These are phyloP conservation scores for Idaea straminata DNA, from an alignment of 2,888 invertebrate species.

Conservation along the genomic window DNA sequence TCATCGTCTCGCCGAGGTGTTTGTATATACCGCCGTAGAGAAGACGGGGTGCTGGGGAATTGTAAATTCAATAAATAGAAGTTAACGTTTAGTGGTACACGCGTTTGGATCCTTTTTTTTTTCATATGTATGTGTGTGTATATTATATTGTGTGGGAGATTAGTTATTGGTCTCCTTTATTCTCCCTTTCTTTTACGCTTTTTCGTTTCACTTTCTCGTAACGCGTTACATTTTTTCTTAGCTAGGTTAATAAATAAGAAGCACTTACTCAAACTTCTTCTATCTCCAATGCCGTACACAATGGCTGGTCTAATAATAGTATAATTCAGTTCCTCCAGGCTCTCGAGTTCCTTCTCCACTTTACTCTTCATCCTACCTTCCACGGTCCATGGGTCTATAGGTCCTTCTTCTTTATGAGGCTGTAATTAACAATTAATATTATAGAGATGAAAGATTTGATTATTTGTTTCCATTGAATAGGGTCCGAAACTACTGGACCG, in stretches of 20 bases:
- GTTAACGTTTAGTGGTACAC: too few relatives aligned
- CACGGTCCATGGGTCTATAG: conserved; percentile 91
- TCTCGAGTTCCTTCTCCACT: conserved; percentile 88
- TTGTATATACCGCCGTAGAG: conserved; percentile 94
- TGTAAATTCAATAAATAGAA: not conserved
- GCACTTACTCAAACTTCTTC: conserved; percentile 88
- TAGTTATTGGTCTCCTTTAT: too few relatives aligned
- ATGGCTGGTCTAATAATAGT: conserved; percentile 91
- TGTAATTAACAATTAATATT: conserved; percentile 24
- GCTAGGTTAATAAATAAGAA: too few relatives aligned
- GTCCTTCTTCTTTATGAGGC: conserved; percentile 88
- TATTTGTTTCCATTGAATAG: not conserved
- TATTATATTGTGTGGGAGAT: too few relatives aligned
- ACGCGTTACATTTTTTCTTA: too few relatives aligned
- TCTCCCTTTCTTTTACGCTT: too few relatives aligned
- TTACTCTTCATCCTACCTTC: conserved; percentile 90
- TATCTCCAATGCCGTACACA: conserved; percentile 93
- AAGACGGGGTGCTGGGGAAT: conserved; percentile 86
- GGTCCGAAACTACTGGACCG: too few relatives aligned
- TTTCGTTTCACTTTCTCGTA: too few relatives aligned
- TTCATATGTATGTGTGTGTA: too few relatives aligned
- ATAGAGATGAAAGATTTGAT: not conserved
- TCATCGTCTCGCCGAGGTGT: conserved; percentile 93
- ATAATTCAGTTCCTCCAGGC: conserved; percentile 85
- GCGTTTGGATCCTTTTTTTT: too few relatives aligned